Percentiles rank a stretch among this genome's conserved stretches.
phyloP scores from a whole-genome alignment of 2,797 vertebrate species.

The Pelobates cultripes region DNA sequence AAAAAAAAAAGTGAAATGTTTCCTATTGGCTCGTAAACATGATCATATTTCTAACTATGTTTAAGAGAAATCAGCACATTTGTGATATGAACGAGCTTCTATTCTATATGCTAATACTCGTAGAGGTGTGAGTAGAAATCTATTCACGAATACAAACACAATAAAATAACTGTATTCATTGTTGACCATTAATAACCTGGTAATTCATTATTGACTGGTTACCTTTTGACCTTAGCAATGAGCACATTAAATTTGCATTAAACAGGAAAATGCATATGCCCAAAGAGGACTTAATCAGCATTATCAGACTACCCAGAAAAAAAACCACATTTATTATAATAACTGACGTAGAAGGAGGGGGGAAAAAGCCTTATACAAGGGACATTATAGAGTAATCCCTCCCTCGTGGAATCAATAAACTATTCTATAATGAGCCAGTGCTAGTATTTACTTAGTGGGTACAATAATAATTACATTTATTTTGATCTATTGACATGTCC shows the following conservation, averaged over 20 bases:
- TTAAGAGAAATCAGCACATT: no score
- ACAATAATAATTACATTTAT: no score
- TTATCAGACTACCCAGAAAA: not conserved
- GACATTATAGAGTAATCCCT: not conserved
- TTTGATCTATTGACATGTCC: no score
- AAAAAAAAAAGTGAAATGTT: no score
- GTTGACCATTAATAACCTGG: not conserved
- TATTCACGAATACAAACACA: no score
- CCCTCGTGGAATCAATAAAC: not conserved
- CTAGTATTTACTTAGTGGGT: no score
- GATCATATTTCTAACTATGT: no score
- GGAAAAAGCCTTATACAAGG: not conserved
- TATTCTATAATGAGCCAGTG: not conserved
- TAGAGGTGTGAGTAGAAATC: no score
- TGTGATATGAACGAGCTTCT: no score
- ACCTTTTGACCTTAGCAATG: not conserved
- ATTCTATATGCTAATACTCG: no score
- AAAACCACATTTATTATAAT: not conserved
- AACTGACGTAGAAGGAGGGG: not conserved
- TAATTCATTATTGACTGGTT: not conserved
- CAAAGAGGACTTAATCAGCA: not conserved
- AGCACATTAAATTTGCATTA: not conserved
- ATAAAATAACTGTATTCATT: not conserved
- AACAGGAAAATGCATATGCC: not conserved
- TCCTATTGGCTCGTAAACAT: no score